Percentiles rank a stretch among this genome's conserved stretches.
phyloP scores from a whole-genome alignment of 2,888 invertebrate genomes.

The Tipula unca region DNA sequence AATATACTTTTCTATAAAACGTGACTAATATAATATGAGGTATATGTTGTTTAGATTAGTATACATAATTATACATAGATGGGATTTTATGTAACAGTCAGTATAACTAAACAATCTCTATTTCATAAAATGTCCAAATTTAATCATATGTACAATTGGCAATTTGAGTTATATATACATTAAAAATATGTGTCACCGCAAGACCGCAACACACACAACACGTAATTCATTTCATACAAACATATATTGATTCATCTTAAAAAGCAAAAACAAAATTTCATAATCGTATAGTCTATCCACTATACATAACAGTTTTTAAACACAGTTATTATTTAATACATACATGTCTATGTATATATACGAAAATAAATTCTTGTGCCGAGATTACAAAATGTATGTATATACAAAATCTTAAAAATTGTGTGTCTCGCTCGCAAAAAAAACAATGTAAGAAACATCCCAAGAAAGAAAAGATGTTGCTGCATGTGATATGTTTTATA shows the following conservation, averaged over 20 bases:
- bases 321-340: too few relatives aligned
- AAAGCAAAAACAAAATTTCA: neutral
- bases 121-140: neutral
- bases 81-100: neutral
- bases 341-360: too few relatives aligned
- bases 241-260: neutral
- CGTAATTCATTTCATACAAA: neutral
- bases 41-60: neutral
- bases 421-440: neutral
- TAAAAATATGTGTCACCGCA: neutral
- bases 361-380: too few relatives aligned
- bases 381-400: neutral
- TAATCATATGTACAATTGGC: neutral
- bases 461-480: neutral
- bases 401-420: neutral
- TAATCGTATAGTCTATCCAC: neutral
- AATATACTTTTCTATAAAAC: neutral
- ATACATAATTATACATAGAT: neutral
- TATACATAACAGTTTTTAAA: neutral
- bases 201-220: too few relatives aligned
- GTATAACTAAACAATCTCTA: neutral
- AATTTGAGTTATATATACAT: neutral
- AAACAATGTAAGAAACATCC: too few relatives aligned
- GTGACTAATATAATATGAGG: neutral
- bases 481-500: too few relatives aligned